These are phyloP conservation scores for Acrossocheilus wenchowensis DNA, from an alignment of 2,797 vertebrate species.

Conservation along the genomic window DNA sequence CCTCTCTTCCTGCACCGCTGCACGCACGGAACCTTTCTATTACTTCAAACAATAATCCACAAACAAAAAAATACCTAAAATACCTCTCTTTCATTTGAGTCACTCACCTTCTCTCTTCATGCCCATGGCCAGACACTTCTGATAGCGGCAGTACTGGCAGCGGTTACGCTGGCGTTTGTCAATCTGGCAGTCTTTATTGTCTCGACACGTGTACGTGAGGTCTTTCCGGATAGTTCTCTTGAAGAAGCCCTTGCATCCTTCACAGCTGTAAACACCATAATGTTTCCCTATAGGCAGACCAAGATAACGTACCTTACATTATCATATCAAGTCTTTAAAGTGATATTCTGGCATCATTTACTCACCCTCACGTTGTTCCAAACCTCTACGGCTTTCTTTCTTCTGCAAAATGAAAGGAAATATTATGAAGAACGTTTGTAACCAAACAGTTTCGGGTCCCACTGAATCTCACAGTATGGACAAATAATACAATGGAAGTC, in stretches of 20 bases:
- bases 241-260: conserved; percentile 97
- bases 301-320: background rate
- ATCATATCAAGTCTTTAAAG: background rate
- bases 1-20: conserved; percentile 87
- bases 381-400: background rate
- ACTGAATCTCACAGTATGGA: background rate
- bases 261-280: conserved; percentile 93
- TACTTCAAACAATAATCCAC: background rate
- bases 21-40: conserved; percentile 9
- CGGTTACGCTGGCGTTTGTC: conserved; percentile 96
- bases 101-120: conserved; percentile 95
- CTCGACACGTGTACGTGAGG: conserved; percentile 92
- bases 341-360: background rate
- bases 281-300: conserved; percentile 85
- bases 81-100: conserved; percentile 5
- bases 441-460: background rate
- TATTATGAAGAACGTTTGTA: background rate
- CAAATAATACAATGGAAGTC: background rate
- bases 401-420: background rate
- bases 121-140: conserved; percentile 96
- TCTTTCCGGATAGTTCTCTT: conserved; percentile 96
- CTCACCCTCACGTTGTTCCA: background rate
- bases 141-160: conserved; percentile 93
- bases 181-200: conserved; percentile 92
- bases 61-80: background rate